Percentiles rank a stretch among this genome's conserved stretches.
These are phyloP conservation scores for Sesamia inferens DNA, from an alignment of 2,888 invertebrate genomes.

Conservation along the genomic window DNA sequence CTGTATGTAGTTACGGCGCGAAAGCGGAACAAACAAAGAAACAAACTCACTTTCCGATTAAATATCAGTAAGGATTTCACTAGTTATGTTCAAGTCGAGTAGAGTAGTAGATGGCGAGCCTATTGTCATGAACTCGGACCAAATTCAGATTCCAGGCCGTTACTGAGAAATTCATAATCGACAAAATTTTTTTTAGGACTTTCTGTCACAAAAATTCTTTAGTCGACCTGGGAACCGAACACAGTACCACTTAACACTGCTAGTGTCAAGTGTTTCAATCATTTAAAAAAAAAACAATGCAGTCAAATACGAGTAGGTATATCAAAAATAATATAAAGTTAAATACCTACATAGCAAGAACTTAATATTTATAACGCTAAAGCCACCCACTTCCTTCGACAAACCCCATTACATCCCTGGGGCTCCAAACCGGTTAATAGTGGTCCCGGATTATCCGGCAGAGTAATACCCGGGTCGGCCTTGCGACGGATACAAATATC, in stretches of 20 bases:
- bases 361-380: neutral
- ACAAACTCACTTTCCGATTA: no score
- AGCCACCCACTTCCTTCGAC: constrained; percentile 29
- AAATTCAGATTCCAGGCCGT: neutral
- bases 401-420: constrained; percentile 62
- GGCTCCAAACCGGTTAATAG: constrained; percentile 74
- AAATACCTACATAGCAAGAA: neutral
- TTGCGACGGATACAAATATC: constrained; percentile 75
- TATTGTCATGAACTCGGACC: neutral
- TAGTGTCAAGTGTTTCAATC: neutral
- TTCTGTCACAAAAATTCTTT: neutral
- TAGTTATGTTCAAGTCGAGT: no score
- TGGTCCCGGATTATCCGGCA: constrained; percentile 75
- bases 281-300: neutral
- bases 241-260: neutral
- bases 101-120: neutral
- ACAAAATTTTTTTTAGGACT: neutral
- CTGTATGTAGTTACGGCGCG: neutral
- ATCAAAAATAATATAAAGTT: neutral
- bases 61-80: no score
- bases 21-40: no score
- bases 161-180: neutral
- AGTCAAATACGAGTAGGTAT: neutral
- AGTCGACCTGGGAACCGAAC: neutral
- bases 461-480: constrained; percentile 68